Conservation (phyloP, 2,888 invertebrate genomes). For the Oligia latruncula region DNA sequence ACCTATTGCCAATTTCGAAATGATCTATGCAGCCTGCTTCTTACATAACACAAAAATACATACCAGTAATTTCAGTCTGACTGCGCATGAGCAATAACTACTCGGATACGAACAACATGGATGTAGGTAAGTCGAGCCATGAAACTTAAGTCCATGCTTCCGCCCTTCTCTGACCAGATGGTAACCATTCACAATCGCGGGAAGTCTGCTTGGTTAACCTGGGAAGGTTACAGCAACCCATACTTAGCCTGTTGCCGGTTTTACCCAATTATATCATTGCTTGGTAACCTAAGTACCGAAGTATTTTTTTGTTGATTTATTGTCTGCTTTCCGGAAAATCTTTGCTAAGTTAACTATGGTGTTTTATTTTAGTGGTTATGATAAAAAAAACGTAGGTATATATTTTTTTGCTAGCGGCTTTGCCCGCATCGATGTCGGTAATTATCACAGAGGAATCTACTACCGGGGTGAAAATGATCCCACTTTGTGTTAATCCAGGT, state of each 20-base stretch:
- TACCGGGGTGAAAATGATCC: too few relatives aligned
- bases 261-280: slow-evolving; percentile 1
- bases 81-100: neutral
- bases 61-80: neutral
- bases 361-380: neutral
- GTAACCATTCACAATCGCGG: slow-evolving; percentile 38
- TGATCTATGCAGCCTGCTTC: neutral
- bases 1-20: neutral
- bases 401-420: too few relatives aligned
- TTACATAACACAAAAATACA: neutral
- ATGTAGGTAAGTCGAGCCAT: slow-evolving; percentile 32
- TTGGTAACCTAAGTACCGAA: neutral
- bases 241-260: neutral
- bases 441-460: too few relatives aligned
- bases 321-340: neutral
- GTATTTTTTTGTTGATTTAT: neutral
- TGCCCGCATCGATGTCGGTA: too few relatives aligned
- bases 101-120: neutral
- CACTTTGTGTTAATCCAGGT: too few relatives aligned
- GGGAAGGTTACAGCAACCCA: slow-evolving; percentile 50
- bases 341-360: neutral
- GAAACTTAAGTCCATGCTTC: slow-evolving; percentile 52
- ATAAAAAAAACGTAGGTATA: neutral
- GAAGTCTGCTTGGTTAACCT: slow-evolving; percentile 51
- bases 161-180: slow-evolving; percentile 55